Evolutionary conservation across 23 tunicate species (phyloP).

Genomic region (Styela plicata): DNA sequence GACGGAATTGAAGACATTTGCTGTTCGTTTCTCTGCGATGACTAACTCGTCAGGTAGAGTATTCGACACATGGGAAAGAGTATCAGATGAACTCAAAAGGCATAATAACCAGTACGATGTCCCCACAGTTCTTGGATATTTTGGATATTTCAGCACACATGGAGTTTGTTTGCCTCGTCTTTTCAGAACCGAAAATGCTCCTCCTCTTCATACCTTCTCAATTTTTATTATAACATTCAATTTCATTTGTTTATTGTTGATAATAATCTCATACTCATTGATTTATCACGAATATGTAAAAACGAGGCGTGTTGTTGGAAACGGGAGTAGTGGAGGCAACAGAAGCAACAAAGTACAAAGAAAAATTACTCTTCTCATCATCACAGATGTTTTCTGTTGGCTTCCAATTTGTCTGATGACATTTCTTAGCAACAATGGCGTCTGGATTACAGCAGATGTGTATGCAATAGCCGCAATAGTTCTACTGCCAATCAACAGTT

Average conservation of each 20-base stretch:
- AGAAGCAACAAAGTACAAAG: neutral
- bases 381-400: slow-evolving; percentile 21
- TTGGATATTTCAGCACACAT: slow-evolving; percentile 45
- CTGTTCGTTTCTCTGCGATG: slow-evolving; percentile 12
- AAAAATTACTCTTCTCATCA: slow-evolving; percentile 1
- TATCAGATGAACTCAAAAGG: neutral
- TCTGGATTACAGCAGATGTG: neutral
- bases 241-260: neutral
- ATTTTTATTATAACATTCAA: slow-evolving; percentile 13
- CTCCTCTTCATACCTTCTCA: slow-evolving; percentile 3
- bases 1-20: slow-evolving; percentile 22
- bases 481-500: slow-evolving; percentile 22
- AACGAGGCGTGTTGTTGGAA: neutral
- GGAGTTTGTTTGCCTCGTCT: slow-evolving; percentile 46
- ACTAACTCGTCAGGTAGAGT: neutral
- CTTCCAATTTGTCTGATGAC: slow-evolving; percentile 12
- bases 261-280: neutral
- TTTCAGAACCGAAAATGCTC: neutral
- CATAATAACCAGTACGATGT: neutral
- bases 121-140: slow-evolving; percentile 2
- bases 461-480: slow-evolving; percentile 16
- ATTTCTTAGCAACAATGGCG: neutral
- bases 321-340: neutral
- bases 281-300: slow-evolving; percentile 6
- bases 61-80: neutral